Conservation (phyloP, 2,888 invertebrate genomes). For the Andrena minutula region DNA sequence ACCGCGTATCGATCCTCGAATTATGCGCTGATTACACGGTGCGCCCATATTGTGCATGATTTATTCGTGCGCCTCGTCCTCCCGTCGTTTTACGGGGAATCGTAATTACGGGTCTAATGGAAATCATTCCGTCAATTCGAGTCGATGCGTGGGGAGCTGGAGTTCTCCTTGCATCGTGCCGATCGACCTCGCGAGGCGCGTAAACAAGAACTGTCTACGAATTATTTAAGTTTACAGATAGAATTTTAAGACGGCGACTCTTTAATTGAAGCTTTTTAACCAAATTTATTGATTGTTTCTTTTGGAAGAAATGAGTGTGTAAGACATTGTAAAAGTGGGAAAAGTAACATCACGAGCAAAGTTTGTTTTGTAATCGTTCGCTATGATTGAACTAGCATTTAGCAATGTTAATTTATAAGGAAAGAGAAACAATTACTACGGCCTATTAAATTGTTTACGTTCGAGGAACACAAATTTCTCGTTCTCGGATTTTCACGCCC, state of each 20-base stretch:
- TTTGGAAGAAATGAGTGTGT: no score
- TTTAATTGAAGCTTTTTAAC: no score
- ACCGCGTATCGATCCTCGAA: constrained; percentile 62
- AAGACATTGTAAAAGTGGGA: not conserved
- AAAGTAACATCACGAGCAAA: not conserved
- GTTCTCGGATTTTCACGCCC: not conserved
- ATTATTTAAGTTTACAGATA: no score
- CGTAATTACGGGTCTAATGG: constrained; percentile 24
- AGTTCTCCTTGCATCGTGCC: not conserved
- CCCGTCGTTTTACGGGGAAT: constrained; percentile 10
- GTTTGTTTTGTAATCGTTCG: not conserved
- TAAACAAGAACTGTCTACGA: not conserved
- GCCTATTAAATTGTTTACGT: constrained; percentile 18
- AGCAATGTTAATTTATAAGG: constrained; percentile 27
- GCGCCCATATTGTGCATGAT: constrained; percentile 56
- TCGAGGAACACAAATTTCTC: not conserved
- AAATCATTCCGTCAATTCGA: constrained; percentile 23
- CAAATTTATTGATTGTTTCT: no score
- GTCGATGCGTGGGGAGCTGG: not conserved
- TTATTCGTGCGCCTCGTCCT: constrained; percentile 40
- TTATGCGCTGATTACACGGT: constrained; percentile 67
- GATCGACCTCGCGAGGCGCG: not conserved
- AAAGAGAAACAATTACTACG: not conserved
- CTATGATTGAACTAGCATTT: not conserved
- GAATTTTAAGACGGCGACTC: no score